Conservation (phyloP, 2,888 invertebrate species). For the Nysson spinosus region DNA sequence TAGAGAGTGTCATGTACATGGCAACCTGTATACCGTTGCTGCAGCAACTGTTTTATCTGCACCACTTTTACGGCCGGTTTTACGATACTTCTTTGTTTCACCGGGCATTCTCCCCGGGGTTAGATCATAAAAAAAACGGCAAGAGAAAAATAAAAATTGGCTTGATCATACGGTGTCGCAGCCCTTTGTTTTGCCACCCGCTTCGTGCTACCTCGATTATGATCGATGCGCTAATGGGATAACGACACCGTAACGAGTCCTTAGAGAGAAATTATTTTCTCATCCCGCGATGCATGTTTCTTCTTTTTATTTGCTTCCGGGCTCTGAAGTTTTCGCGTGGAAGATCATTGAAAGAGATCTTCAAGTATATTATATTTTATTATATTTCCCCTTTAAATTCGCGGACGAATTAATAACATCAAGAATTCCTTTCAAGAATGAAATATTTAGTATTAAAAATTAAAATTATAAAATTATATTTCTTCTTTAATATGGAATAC, state of each 20-base stretch:
- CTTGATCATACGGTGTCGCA: constrained; percentile 3
- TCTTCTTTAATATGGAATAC: too few species aligned
- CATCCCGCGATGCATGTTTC: constrained; percentile 28
- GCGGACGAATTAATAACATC: too few species aligned
- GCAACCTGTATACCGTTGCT: constrained; percentile 22
- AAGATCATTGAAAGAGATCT: too few species aligned
- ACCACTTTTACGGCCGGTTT: constrained; percentile 48
- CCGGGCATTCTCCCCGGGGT: constrained; percentile 18
- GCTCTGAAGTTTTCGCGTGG: too few species aligned
- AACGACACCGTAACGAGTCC: constrained; percentile 52
- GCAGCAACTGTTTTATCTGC: constrained; percentile 50
- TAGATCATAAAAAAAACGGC: constrained; percentile 23
- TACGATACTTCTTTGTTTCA: constrained; percentile 59
- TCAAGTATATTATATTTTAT: too few species aligned
- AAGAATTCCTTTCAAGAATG: too few species aligned
- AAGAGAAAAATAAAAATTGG: constrained; percentile 43
- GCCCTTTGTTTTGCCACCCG: constrained; percentile 1
- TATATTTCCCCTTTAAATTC: too few species aligned
- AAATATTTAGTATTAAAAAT: too few species aligned
- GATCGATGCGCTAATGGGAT: constrained; percentile 58
- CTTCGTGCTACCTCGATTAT: constrained; percentile 11
- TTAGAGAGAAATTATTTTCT: constrained; percentile 56
- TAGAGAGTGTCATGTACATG: constrained; percentile 8
- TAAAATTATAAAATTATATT: too few species aligned
- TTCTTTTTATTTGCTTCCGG: neutral